Evolutionary conservation across 64 coral and sea anemone genomes (phyloP).

Genomic region (Stylophora pistillata): DNA sequence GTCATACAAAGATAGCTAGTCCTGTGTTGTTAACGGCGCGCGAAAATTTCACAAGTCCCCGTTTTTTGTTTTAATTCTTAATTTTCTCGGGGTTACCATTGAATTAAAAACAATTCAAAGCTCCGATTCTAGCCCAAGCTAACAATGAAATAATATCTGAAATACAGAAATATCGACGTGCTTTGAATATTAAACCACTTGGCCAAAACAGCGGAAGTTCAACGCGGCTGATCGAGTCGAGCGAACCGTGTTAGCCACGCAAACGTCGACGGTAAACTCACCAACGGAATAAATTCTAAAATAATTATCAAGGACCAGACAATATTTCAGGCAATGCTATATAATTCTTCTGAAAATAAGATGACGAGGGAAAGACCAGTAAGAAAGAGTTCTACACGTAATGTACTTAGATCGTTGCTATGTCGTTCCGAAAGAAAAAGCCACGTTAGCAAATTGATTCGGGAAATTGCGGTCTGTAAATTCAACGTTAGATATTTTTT

Average conservation of each 20-base stretch:
- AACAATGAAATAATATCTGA: neutral
- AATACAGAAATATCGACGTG: neutral
- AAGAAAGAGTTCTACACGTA: neutral
- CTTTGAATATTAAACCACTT: neutral
- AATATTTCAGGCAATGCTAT: neutral
- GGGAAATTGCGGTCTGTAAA: neutral
- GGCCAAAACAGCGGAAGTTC: constrained; percentile 37
- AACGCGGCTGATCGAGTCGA: neutral
- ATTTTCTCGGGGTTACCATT: neutral
- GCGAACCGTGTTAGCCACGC: neutral
- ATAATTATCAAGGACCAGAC: neutral
- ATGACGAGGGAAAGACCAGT: neutral
- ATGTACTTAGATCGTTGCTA: neutral
- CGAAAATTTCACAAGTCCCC: constrained; percentile 12
- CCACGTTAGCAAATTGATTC: neutral
- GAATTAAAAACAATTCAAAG: neutral
- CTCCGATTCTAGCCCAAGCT: neutral
- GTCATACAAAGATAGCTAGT: neutral
- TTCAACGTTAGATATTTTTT: neutral
- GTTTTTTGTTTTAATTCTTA: neutral
- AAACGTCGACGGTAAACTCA: neutral
- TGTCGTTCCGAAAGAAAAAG: neutral
- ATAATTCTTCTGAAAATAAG: neutral
- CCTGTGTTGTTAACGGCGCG: neutral
- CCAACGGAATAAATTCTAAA: neutral